Percentiles rank a stretch among this genome's conserved stretches.
These are phyloP conservation scores for Apodemus sylvaticus DNA, from an alignment of 2,113 vertebrate species.

Conservation along the genomic window DNA sequence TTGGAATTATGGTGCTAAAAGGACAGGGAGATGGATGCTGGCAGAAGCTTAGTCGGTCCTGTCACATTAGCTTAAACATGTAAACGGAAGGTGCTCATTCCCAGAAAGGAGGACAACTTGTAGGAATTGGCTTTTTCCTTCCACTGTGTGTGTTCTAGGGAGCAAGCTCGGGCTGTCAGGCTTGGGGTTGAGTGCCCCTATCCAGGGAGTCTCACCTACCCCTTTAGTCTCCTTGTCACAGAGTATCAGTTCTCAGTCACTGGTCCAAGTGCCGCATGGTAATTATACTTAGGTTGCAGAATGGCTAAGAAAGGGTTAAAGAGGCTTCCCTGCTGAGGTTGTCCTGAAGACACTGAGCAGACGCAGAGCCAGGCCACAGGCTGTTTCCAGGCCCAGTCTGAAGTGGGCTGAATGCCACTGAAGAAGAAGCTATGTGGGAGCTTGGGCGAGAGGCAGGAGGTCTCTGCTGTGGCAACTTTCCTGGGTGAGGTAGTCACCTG, in stretches of 20 bases:
- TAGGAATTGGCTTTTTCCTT: background rate
- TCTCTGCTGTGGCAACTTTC: background rate
- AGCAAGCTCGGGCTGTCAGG: background rate
- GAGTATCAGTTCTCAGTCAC: background rate
- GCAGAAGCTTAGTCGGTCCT: background rate
- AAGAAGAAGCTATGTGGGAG: background rate
- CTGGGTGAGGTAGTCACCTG: background rate
- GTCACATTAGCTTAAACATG: background rate
- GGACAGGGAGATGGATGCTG: background rate
- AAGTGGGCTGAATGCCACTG: background rate
- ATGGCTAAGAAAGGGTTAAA: background rate
- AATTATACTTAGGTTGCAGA: background rate
- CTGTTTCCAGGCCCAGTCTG: background rate
- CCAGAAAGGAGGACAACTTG: background rate
- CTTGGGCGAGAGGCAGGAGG: background rate
- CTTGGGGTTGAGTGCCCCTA: background rate
- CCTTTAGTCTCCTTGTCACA: background rate
- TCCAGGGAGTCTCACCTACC: background rate
- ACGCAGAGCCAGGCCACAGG: background rate
- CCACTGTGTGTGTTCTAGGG: background rate
- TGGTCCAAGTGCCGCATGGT: too few relatives aligned
- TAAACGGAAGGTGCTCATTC: background rate
- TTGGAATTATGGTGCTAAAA: background rate
- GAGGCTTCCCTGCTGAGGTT: background rate
- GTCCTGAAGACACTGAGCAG: background rate